Evolutionary conservation across 2,113 vertebrate species (phyloP), one percentile per base, ranked within the genome.

Genomic region (Myotis davidii): DNA sequence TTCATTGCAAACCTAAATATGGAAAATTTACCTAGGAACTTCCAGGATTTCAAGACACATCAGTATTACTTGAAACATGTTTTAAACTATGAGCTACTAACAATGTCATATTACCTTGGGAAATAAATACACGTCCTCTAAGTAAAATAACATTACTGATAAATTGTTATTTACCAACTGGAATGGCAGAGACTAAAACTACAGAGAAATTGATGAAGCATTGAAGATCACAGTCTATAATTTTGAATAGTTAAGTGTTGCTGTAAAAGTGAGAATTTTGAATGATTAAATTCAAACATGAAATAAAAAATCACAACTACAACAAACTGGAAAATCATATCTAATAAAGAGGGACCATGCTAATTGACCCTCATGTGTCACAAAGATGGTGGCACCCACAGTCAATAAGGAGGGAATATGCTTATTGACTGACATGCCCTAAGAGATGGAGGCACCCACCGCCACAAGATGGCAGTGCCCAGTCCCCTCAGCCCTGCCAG

Each of bases 191-290:
- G 6, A 94, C 5, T 39, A 88, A 72, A 94, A 87, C 70, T 92
- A 0, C 17, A 2, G 92, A 97, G 97, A 97, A 85, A 93, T 98
- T 67, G 97, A 98, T 82, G 97, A 98, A 97, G 97, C 96, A 87
- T 94, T 98, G 93, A 59, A 82, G 73, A 32, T 96, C 84, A 97
- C 96, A 89, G 1, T 81, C 89, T 83, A 9, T 92, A 98, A 98
- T 92, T 97, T 98, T 86, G 74, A 95, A 45, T 91, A 84, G 69
- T 93, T 98, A 78, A 45, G 67, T 61, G 87, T 90, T 73, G 91
- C 97, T 73, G 85, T 97, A 0, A 70, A 98, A 98, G 98, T 98
- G 94, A 67, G 61, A 89, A 97, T 45, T 96, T 95, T 88, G 92
- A 39, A 48, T 61, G 18, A 78, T 78, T 77, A 67, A 90, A 73